Percentiles rank a stretch among this genome's conserved stretches.
Conservation (phyloP, 2,888 invertebrate genomes). For the Pediacus dermestoides region DNA sequence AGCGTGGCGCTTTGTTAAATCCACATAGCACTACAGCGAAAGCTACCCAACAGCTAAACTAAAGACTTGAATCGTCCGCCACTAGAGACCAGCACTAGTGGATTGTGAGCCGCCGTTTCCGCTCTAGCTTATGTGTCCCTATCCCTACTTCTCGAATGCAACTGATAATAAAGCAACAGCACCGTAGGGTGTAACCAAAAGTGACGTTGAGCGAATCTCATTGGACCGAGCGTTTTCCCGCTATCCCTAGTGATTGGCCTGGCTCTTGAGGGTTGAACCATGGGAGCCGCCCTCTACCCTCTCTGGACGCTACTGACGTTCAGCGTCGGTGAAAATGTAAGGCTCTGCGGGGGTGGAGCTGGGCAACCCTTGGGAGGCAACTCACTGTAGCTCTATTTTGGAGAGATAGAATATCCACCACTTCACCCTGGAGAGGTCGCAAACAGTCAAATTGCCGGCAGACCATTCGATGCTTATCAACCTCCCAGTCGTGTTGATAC, state of each 20-base stretch:
- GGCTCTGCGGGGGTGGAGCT: slow-evolving; percentile 52
- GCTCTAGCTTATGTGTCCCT: slow-evolving; percentile 23
- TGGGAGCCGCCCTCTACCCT: slow-evolving; percentile 37
- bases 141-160: slow-evolving; percentile 31
- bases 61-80: slow-evolving; percentile 32
- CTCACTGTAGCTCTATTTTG: slow-evolving; percentile 20
- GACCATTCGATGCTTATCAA: slow-evolving; percentile 38
- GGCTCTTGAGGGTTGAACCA: slow-evolving; percentile 30
- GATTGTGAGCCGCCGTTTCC: slow-evolving; percentile 22
- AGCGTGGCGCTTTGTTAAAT: slow-evolving; percentile 33
- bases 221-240: slow-evolving; percentile 33
- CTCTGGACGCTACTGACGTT: slow-evolving; percentile 34
- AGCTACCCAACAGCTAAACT: slow-evolving; percentile 19
- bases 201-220: slow-evolving; percentile 25
- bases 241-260: slow-evolving; percentile 41
- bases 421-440: slow-evolving; percentile 41
- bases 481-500: slow-evolving; percentile 49
- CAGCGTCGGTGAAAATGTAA: slow-evolving; percentile 42
- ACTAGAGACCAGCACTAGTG: slow-evolving; percentile 46
- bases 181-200: slow-evolving; percentile 35
- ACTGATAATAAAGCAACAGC: slow-evolving; percentile 32
- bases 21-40: slow-evolving; percentile 28
- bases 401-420: slow-evolving; percentile 29
- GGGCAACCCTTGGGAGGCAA: slow-evolving; percentile 55
- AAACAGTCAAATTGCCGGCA: slow-evolving; percentile 42